These are phyloP conservation scores for Pollenia griseotomentosa DNA, from an alignment of 2,888 invertebrate genomes.

Conservation along the genomic window DNA sequence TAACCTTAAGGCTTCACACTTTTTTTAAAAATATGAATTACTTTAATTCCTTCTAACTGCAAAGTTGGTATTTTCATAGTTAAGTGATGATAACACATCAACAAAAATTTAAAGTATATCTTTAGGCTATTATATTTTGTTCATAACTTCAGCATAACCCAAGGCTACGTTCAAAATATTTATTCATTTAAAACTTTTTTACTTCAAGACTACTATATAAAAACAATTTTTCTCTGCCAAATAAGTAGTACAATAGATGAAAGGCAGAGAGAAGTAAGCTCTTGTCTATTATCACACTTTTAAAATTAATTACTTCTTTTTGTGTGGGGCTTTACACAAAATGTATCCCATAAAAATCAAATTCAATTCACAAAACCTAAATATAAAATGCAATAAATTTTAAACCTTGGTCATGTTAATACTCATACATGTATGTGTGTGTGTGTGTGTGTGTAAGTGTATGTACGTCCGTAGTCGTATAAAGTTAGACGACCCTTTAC, in stretches of 20 bases:
- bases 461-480: background rate
- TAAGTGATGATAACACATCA: background rate
- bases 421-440: background rate
- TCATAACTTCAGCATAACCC: conserved; percentile 39
- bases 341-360: conserved; percentile 69
- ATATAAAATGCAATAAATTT: conserved; percentile 71
- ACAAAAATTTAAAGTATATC: background rate
- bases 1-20: background rate
- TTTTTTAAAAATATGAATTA: background rate
- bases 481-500: conserved; percentile 60
- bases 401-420: conserved; percentile 22
- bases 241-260: background rate
- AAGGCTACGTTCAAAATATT: conserved; percentile 27
- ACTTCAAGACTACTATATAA: background rate
- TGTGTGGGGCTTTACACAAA: conserved; percentile 29
- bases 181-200: conserved; percentile 16
- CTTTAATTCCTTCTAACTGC: background rate
- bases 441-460: background rate
- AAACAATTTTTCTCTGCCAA: background rate
- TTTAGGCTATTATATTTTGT: conserved; percentile 17
- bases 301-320: conserved; percentile 70
- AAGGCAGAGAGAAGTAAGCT: background rate
- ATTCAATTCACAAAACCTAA: conserved; percentile 69
- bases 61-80: background rate
- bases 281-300: conserved; percentile 61